Conservation (phyloP, 2,113 vertebrate species). For the Nematolebias whitei region DNA sequence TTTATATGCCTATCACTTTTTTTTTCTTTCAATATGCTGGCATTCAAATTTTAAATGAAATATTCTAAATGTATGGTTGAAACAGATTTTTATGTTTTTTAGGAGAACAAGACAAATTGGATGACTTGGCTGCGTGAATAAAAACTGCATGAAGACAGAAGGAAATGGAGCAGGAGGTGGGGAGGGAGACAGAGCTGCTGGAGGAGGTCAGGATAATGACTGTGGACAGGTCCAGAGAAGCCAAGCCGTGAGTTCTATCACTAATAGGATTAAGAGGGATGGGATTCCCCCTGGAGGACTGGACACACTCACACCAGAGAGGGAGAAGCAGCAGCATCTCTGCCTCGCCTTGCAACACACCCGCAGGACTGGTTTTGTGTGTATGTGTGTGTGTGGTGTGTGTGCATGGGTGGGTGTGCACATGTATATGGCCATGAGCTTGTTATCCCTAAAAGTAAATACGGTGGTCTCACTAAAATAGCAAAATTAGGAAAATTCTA, state of each 20-base stretch:
- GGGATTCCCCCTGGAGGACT: conserved; percentile 69
- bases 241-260: conserved; percentile 59
- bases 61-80: conserved; percentile 3
- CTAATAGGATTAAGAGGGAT: conserved; percentile 79
- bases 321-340: conserved; percentile 51
- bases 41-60: conserved; percentile 25
- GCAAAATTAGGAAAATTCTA: conserved; percentile 11
- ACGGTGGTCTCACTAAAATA: conserved; percentile 7
- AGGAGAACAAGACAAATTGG: background rate
- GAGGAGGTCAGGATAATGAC: conserved; percentile 71
- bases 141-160: conserved; percentile 4
- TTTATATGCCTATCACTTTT: conserved; percentile 47
- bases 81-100: background rate
- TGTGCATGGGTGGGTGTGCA: background rate
- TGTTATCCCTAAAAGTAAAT: conserved; percentile 6
- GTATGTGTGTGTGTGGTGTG: conserved; percentile 21
- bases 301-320: conserved; percentile 68
- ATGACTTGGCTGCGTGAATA: background rate
- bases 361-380: conserved; percentile 53
- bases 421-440: background rate
- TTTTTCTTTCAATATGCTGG: conserved; percentile 1
- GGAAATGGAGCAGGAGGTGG: background rate
- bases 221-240: conserved; percentile 76
- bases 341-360: conserved; percentile 59
- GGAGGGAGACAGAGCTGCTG: conserved; percentile 30